Evolutionary conservation across 2,888 invertebrate genomes (phyloP), one percentile per base, ranked within the genome.

Genomic region (Cataglyphis livida): DNA sequence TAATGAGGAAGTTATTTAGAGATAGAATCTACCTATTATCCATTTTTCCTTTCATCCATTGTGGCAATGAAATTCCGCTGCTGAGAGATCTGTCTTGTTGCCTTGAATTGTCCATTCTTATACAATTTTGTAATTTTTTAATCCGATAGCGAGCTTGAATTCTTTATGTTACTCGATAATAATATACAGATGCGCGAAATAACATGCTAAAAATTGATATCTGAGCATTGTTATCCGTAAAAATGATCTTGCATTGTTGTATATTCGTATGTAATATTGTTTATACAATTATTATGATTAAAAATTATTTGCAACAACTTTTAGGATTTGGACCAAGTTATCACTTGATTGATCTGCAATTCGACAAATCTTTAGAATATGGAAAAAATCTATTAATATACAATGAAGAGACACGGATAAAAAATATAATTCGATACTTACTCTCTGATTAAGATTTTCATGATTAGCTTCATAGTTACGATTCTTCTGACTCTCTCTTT

Each of bases 11-110:
- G 64, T 21, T 70, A 41, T 21, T 21, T 44, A 21, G 9, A 32
- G 79, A 64, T 61, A 84, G 62, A 76, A 90, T 94, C 93, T 91
- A 96, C 96, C 95, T 95, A 85, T 93, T 94, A 87, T 96, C 96
- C 88, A 96, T 96, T 95, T 95, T 97, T 76, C 95, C 96, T 94
- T 96, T 97, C 96, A 97, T 97, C 97, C 97, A 97, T 91, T 96
- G 96, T 2, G 97, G 97, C 85, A 97, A 94, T 68, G 96, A 96
- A 87, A 97, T 95, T 90, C 96, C 96, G 68, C 90, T 88, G 64
- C 92, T 89, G 3, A 94, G 89, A 12, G 93, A 94, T 84, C 92
- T 92, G 61, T 94, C 94, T 59, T 92, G 90, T 44, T 92, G 93
- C 82, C 92, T 88, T 3, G 94, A 92, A 6, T 94, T 93, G 28